Percentiles rank a stretch among this genome's conserved stretches.
These are phyloP conservation scores for Heliothis peltigera DNA, from an alignment of 2,888 invertebrate genomes.

Conservation along the genomic window DNA sequence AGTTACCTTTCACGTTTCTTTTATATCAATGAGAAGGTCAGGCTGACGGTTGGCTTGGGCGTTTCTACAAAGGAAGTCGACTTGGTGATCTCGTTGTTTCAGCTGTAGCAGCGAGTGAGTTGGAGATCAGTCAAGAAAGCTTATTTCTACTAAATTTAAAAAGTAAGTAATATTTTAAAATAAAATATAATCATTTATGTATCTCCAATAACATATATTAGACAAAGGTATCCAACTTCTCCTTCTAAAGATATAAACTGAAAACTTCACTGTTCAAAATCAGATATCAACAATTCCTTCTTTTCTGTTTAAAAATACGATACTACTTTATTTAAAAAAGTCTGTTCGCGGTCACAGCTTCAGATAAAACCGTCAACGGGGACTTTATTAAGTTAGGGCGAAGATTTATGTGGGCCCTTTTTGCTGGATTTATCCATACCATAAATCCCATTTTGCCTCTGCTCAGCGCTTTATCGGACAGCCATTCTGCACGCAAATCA, in stretches of 20 bases:
- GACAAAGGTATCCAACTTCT: background rate
- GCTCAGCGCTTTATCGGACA: constrained; percentile 84
- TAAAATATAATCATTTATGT: too few relatives aligned
- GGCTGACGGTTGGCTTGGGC: too few relatives aligned
- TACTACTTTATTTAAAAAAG: constrained; percentile 76
- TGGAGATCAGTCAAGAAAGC: too few relatives aligned
- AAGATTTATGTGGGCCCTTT: constrained; percentile 86
- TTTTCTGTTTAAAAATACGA: constrained; percentile 57
- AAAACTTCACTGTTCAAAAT: constrained; percentile 41
- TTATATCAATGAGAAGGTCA: too few relatives aligned
- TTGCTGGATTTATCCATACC: constrained; percentile 81
- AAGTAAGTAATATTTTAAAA: too few relatives aligned
- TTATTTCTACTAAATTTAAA: too few relatives aligned
- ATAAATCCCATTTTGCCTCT: constrained; percentile 84
- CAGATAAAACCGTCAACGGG: constrained; percentile 83
- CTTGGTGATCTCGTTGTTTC: too few relatives aligned
- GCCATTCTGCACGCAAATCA: constrained; percentile 84
- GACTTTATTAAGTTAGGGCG: constrained; percentile 84
- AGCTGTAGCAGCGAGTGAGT: too few relatives aligned
- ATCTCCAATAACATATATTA: too few relatives aligned
- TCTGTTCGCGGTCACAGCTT: constrained; percentile 74
- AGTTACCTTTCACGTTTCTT: too few relatives aligned
- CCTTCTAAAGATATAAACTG: constrained; percentile 21
- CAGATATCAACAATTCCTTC: constrained; percentile 42
- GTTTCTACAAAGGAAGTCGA: background rate